Conservation (phyloP, 2,797 vertebrate species). For the Distichodus sexfasciatus region DNA sequence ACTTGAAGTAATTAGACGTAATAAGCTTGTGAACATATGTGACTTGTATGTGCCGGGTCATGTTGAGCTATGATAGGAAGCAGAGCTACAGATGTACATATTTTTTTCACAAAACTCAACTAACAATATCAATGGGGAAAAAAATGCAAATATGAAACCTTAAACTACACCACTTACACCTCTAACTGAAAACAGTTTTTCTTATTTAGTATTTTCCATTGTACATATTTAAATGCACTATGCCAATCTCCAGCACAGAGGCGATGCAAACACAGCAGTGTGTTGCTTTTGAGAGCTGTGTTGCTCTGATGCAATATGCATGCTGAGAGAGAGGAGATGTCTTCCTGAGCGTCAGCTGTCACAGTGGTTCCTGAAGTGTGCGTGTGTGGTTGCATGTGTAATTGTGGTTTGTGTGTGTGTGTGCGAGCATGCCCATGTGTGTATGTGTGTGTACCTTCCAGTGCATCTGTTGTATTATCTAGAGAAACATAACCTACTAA, state of each 20-base stretch:
- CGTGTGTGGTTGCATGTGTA: not conserved
- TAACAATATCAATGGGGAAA: not conserved
- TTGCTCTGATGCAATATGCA: constrained; percentile 37
- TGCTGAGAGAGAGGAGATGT: constrained; percentile 39
- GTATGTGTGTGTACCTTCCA: not conserved
- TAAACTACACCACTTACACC: not conserved
- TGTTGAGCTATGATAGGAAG: too few relatives aligned
- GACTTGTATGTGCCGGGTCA: too few relatives aligned
- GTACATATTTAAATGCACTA: not conserved
- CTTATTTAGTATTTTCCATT: not conserved
- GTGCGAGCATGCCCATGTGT: too few relatives aligned
- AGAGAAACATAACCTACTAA: constrained; percentile 1
- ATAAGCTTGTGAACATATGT: too few relatives aligned
- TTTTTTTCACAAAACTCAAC: not conserved
- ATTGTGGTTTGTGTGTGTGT: not conserved
- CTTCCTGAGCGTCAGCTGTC: constrained; percentile 18
- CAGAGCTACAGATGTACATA: not conserved
- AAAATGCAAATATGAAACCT: not conserved
- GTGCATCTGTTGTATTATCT: not conserved
- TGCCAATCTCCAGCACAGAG: constrained; percentile 19
- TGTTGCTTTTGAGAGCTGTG: constrained; percentile 35
- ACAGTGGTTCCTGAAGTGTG: constrained; percentile 16
- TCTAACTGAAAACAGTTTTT: not conserved
- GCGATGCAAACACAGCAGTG: constrained; percentile 46
- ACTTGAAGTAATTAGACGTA: too few relatives aligned